Percentiles rank a stretch among this genome's conserved stretches.
Evolutionary conservation across 1,140 invertebrate species (phyloP).

Genomic region (Trachelipus rathkii): DNA sequence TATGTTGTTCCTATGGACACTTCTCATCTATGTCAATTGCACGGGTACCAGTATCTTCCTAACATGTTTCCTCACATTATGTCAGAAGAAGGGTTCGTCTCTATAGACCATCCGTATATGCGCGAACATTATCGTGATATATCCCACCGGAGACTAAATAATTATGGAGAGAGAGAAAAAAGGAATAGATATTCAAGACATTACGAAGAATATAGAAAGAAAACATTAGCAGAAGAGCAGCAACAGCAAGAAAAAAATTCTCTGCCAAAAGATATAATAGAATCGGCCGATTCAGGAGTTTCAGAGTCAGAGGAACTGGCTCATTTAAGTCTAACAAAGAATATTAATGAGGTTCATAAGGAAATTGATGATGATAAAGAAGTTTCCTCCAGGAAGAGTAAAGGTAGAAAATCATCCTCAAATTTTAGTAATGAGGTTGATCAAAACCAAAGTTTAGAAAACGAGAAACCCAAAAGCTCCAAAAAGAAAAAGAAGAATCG

Average conservation of each 20-base stretch:
- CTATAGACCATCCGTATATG: constrained; percentile 41
- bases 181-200: constrained; percentile 21
- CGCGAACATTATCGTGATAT: constrained; percentile 29
- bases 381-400: background rate
- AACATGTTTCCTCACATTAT: constrained; percentile 9
- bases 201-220: constrained; percentile 31
- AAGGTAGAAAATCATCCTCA: background rate
- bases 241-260: constrained; percentile 26
- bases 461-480: background rate
- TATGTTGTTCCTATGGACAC: constrained; percentile 42
- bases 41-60: constrained; percentile 33
- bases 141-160: background rate
- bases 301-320: constrained; percentile 37
- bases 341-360: constrained; percentile 23
- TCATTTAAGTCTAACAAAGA: constrained; percentile 16
- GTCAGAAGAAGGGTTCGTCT: constrained; percentile 35
- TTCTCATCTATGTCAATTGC: constrained; percentile 35
- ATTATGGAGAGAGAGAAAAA: constrained; percentile 7
- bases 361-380: constrained; percentile 19
- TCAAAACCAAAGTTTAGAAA: background rate
- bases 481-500: background rate
- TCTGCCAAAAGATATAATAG: constrained; percentile 23
- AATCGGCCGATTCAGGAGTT: constrained; percentile 36
- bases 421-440: background rate
- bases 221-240: constrained; percentile 31